Base-by-base conservation (phyloP, 2,113 vertebrate species). In the Toxotes chatareus region DNA sequence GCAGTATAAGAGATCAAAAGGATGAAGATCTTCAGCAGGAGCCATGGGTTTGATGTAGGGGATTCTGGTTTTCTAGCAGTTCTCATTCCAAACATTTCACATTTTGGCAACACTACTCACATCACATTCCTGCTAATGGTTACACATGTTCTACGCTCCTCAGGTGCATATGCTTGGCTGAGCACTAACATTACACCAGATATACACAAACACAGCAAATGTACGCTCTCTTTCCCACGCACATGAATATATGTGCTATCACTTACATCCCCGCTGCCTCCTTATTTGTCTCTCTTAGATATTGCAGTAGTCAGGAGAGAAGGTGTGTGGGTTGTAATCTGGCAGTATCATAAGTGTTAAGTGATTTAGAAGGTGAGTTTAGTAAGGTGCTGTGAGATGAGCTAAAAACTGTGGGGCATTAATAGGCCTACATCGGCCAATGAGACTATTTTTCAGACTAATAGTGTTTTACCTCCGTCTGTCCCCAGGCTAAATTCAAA, bases 321-420 rank as follows among this genome's bases (percentile, higher is more conserved):
- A 63, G 31, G 21, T 68, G 79, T 74, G 90, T 88, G 86, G 81
- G 86, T 65, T 80, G 80, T 69, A n/a, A 71, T 49, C 72, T 82
- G 83, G 85, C 85, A 78, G 60, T n/a, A 59, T n/a, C 42, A 36
- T 5, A 38, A 47, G 38, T 69, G 59, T 76, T 62, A 75, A 85
- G 77, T 79, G 53, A 75, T 89, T 83, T 83, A 80, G 76, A 73
- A 70, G 67, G 61, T 72, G 83, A 68, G 71, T 84, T 89, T 86
- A 42, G 62, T 17, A 9, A 64, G 51, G 57, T 56, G 12, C 76
- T 70, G 31, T 64, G 5, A 51, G 59, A 59, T 57, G 27, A 80
- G 55, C 42, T 59, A 57, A n/a, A 49, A 61, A 31, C 38, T 34
- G 46, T 34, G 2, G 19, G 34, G 46, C 23, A 51, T 57, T 76